A percentile compares a stretch with the other conserved stretches of the same genome.
Conservation (phyloP, 30 jellyfish, hydroid and myxozoan species). For the Hydractinia echinata region DNA sequence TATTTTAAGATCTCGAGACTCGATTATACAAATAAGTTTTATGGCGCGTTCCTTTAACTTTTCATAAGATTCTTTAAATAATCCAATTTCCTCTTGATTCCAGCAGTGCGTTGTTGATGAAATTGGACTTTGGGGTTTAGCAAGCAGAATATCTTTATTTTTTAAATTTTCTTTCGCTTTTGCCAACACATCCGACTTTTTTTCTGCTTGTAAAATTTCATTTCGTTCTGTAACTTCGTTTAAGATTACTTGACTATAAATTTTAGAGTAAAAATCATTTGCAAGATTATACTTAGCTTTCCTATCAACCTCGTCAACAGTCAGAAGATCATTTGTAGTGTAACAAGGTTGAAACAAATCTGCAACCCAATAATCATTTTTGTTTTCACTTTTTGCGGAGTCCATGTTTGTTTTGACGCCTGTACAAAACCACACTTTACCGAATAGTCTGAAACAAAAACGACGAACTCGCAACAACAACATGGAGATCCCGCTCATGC, state of each 20-base stretch:
- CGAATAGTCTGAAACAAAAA: too few species aligned
- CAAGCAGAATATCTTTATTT: too few species aligned
- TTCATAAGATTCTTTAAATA: not conserved
- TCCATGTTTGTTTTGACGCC: not conserved
- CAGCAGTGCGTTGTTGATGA: not conserved
- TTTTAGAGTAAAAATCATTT: not conserved
- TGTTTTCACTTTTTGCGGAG: not conserved
- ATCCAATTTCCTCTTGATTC: not conserved
- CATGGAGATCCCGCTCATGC: too few species aligned
- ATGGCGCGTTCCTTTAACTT: not conserved
- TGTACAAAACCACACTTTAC: too few species aligned
- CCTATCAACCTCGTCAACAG: not conserved
- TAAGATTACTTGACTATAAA: not conserved
- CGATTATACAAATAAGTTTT: not conserved
- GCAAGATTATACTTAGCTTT: not conserved
- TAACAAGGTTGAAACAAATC: conserved; percentile 8
- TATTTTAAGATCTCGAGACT: not conserved
- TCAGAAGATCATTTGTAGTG: not conserved
- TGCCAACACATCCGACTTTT: too few species aligned
- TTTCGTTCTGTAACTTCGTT: not conserved
- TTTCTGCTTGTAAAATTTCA: too few species aligned
- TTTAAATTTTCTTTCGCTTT: too few species aligned
- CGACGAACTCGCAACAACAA: too few species aligned
- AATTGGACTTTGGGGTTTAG: too few species aligned
- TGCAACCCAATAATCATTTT: not conserved